phyloP scores from a whole-genome alignment of 2,888 invertebrate genomes.

The Eristalinus sepulchralis region DNA sequence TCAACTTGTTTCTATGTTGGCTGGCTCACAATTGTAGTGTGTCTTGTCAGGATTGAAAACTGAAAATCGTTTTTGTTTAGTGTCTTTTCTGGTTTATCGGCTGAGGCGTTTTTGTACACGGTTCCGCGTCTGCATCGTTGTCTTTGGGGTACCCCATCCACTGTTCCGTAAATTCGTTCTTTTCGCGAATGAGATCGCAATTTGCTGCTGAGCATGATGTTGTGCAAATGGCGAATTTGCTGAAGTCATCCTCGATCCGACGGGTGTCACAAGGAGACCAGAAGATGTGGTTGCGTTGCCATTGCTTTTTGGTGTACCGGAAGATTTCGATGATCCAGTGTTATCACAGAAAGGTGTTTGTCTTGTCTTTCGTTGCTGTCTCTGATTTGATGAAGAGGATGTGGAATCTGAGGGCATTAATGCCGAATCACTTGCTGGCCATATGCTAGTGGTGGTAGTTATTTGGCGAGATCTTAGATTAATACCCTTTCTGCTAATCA shows the following conservation, averaged over 20 bases:
- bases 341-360: slow-evolving; percentile 34
- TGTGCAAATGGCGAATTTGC: slow-evolving; percentile 2
- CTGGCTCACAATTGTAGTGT: not conserved
- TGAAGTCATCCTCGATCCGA: not conserved
- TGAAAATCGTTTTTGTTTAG: slow-evolving; percentile 2
- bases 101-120: slow-evolving; percentile 74
- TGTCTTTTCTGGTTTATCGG: slow-evolving; percentile 51
- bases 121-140: slow-evolving; percentile 72
- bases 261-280: not conserved
- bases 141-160: slow-evolving; percentile 75
- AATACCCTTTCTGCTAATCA: slow-evolving; percentile 50
- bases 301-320: not conserved
- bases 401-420: slow-evolving; percentile 1
- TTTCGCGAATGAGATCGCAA: slow-evolving; percentile 50
- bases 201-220: slow-evolving; percentile 32
- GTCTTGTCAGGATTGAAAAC: not conserved
- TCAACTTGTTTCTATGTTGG: not conserved
- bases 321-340: slow-evolving; percentile 15
- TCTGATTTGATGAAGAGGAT: slow-evolving; percentile 16
- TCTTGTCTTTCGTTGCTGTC: slow-evolving; percentile 42
- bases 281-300: not conserved
- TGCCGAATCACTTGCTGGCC: slow-evolving; percentile 17
- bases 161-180: slow-evolving; percentile 64
- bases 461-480: slow-evolving; percentile 54
- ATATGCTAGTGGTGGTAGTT: slow-evolving; percentile 14